Evolutionary conservation across 2,888 invertebrate species (phyloP), one percentile per base, ranked within the genome.

Genomic region (Polyommatus icarus): DNA sequence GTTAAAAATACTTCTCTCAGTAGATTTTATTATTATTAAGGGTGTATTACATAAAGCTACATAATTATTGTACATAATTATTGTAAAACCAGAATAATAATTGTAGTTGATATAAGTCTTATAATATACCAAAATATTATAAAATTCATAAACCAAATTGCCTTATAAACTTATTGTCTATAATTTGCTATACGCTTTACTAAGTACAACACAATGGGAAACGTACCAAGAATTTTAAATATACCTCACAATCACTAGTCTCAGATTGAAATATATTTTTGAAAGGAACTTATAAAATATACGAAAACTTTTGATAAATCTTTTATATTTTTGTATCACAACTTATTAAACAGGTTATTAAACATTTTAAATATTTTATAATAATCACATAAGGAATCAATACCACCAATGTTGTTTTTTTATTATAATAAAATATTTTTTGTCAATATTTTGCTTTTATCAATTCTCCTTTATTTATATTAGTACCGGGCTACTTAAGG

Each of bases 341-440:
- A 54, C 18, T 24, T 75, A 50, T 29, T 75, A 7, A 12, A 20
- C 10, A 10, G 40, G 3, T 73, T n/a, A n/a, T n/a, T n/a, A 20
- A n/a, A 3, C 20, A 15, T 50, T 46, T 73, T 50, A 50, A 29
- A 15, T 24, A 75, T 18, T 75, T 54, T 50, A 18, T 54, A 8
- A 24, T 54, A 18, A 24, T 54, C 54, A 54, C 75, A 7, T 67
- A 67, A 15, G 29, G n/a, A 73, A 8, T 29, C 15, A 50, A 54
- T 54, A 75, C 75, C 75, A 75, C 75, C 75, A 54, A 75, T 75
- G 72, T 72, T 72, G 72, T 71, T 75, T 46, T 46, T 50, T 75
- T 32, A 75, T 50, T 50, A 50, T 50, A 20, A 50, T 75, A 50
- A 29, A 75, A 24, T 29, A 54, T 2, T 50, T 36, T 36, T 54